Evolutionary conservation across 2,888 invertebrate genomes (phyloP).

Genomic region (Zelleria hepariella): DNA sequence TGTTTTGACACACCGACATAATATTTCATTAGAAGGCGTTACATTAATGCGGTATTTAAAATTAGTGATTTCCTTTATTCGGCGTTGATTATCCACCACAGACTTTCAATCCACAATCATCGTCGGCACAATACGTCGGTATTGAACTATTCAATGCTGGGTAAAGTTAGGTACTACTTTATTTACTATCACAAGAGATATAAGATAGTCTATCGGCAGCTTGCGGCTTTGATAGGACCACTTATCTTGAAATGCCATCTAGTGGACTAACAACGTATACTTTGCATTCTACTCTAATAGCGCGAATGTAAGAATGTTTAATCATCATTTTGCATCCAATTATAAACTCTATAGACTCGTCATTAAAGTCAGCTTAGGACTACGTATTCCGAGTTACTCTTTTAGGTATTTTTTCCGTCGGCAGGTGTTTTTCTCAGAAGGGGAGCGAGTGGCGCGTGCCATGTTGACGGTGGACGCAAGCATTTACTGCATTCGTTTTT

Average conservation of each 20-base stretch:
- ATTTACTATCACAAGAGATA: neutral
- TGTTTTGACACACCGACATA: too few relatives aligned
- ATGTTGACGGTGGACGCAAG: neutral
- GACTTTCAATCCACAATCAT: too few relatives aligned
- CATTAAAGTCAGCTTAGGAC: neutral
- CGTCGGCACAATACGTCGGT: too few relatives aligned
- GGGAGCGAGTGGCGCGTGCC: constrained; percentile 27
- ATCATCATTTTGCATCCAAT: neutral
- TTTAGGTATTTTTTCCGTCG: constrained; percentile 21
- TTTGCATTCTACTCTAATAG: constrained; percentile 2
- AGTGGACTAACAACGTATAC: neutral
- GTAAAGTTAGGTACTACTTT: too few relatives aligned
- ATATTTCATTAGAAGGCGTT: too few relatives aligned
- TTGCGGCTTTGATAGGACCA: neutral
- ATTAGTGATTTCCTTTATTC: too few relatives aligned
- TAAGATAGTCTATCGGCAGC: neutral
- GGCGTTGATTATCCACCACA: too few relatives aligned
- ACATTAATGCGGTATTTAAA: too few relatives aligned
- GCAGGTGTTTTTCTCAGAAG: constrained; percentile 28
- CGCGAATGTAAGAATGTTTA: neutral
- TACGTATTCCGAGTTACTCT: constrained; percentile 4
- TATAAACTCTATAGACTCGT: neutral
- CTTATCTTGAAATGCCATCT: constrained; percentile 6
- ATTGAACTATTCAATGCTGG: too few relatives aligned
- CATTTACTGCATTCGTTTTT: neutral